Evolutionary conservation across 1,140 invertebrate genomes (phyloP), one percentile per base, ranked within the genome.

Genomic region (Copidosoma floridanum): DNA sequence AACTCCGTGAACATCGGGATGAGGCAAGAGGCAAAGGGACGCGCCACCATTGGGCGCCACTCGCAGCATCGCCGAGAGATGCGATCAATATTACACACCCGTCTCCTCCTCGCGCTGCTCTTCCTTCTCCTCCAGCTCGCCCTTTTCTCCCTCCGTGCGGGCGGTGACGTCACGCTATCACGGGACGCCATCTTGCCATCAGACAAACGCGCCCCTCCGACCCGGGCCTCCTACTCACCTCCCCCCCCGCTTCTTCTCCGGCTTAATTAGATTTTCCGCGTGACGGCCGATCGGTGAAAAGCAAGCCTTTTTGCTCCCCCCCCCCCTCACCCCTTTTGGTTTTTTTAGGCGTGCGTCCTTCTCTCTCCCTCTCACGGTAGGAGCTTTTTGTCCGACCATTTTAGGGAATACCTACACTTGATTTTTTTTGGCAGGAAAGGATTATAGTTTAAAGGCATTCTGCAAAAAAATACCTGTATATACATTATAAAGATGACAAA

Each of bases 161-260:
- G 59, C 71, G 66, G 67, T 76, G 76, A 79, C 77, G 77, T 80
- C 76, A 44, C 41, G 75, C 76, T 80, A 80, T 80, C 78, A 68
- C 74, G 65, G 73, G 74, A 78, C 77, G 77, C 78, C 78, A 80
- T 80, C 78, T 80, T 80, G 78, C 76, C 73, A 79, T 79, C 78
- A 78, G 75, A 78, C 77, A 78, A 79, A 74, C 73, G 69, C 73
- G 68, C 70, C 71, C 74, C 72, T 41, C 10, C n/a, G 0, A 3
- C 38, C 11, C 24, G 32, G 27, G 41, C 57, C 63, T 54, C 63
- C 65, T 43, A 41, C 43, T 54, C 23, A 40, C 23, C 3, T 26
- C 10, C 16, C 44, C 1, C 20, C 7, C 8, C 21, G 47, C 7
- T 2, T 21, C 10, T 50, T 29, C 35, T 10, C n/a, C n/a, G 24